phyloP scores from a whole-genome alignment of 2,888 invertebrate species.

The Hydropsyche betteni region DNA sequence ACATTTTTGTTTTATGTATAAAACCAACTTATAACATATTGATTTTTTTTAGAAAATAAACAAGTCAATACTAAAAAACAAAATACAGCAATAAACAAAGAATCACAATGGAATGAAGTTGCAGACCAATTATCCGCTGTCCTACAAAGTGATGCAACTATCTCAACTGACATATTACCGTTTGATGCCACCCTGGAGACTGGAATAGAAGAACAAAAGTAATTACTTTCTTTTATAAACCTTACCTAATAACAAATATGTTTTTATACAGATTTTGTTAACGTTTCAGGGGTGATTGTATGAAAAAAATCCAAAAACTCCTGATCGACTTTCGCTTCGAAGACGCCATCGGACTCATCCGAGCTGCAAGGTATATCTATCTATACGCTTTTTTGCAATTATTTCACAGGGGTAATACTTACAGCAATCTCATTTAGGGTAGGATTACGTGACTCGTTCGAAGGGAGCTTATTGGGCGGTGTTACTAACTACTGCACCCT shows the following conservation, averaged over 20 bases:
- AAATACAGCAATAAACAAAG: constrained; percentile 54
- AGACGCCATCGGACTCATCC: constrained; percentile 81
- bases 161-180: constrained; percentile 74
- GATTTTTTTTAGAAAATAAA: constrained; percentile 50
- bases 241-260: constrained; percentile 46
- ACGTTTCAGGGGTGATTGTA: constrained; percentile 79
- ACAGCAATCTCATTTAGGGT: constrained; percentile 9
- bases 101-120: constrained; percentile 71
- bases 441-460: not conserved
- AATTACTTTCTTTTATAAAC: constrained; percentile 54
- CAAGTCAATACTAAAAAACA: constrained; percentile 54
- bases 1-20: not conserved
- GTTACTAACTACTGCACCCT: constrained; percentile 13
- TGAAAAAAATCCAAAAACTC: constrained; percentile 84
- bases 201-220: constrained; percentile 91
- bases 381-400: constrained; percentile 1
- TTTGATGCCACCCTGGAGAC: constrained; percentile 88
- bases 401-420: not conserved
- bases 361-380: constrained; percentile 81
- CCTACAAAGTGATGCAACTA: constrained; percentile 65
- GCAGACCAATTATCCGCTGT: constrained; percentile 71
- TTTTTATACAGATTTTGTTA: constrained; percentile 51
- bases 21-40: constrained; percentile 31
- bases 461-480: constrained; percentile 1
- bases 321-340: constrained; percentile 78